phyloP scores from a whole-genome alignment of 2,888 invertebrate species.

The Serripes groenlandicus region DNA sequence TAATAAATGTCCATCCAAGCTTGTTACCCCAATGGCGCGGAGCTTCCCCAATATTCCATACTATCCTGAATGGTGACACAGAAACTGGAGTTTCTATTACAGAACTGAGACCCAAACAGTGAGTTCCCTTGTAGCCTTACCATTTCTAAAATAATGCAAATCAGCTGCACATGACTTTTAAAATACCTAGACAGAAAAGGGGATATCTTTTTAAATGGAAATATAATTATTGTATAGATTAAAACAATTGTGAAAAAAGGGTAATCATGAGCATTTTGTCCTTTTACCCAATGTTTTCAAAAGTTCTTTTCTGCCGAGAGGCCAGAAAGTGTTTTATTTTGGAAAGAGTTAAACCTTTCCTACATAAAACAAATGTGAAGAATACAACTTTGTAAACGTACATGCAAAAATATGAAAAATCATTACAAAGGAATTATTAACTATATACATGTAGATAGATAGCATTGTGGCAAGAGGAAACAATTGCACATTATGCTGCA shows the following conservation, averaged over 20 bases:
- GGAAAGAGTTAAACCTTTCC: not conserved
- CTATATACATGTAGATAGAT: no score
- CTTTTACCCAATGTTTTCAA: not conserved
- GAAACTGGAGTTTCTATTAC: conserved; percentile 95
- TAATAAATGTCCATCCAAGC: conserved; percentile 97
- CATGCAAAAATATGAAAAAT: no score
- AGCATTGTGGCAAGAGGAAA: no score
- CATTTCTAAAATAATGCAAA: not conserved
- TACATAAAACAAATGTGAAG: no score
- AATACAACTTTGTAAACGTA: no score
- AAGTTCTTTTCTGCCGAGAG: not conserved
- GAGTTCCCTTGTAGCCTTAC: conserved; percentile 36
- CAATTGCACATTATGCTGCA: no score
- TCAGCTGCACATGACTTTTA: no score
- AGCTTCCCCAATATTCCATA: conserved; percentile 95
- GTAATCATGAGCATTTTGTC: not conserved
- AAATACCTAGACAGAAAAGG: no score
- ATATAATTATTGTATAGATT: no score
- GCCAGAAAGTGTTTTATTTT: not conserved
- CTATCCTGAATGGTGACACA: conserved; percentile 93
- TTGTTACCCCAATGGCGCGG: conserved; percentile 97
- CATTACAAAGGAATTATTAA: no score
- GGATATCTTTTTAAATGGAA: not conserved
- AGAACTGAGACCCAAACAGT: conserved; percentile 89
- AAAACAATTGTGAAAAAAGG: no score